Evolutionary conservation across 2,113 vertebrate species (phyloP), one percentile per base, ranked within the genome.

Genomic region (Hiodon alosoides): DNA sequence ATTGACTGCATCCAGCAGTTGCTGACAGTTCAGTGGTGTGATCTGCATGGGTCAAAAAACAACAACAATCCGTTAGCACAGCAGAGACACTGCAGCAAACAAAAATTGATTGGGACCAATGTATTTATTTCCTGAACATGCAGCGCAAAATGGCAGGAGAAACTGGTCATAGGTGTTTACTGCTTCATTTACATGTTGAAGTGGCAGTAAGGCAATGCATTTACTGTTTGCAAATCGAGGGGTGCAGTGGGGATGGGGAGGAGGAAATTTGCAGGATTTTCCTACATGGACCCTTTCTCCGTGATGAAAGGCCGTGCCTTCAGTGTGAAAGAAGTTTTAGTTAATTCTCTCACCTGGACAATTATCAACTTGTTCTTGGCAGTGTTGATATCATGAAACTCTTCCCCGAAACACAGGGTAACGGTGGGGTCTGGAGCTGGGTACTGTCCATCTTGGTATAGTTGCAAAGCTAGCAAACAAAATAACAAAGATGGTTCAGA

Each of bases 361-460:
- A 98, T 94, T 73, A 99, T 96, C 83, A 98, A 90, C 74, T 98
- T 99, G 78, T 78, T 91, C 77, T 94, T 93, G 78, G 94, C 84
- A 0, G 89, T 92, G 16, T 79, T 87, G 0, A 88, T 76, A 0
- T 98, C 96, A 0, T 90, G 93, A 76, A 98, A 96, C 78, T 99
- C 97, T 68, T 99, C 97, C 69, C 96, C 97, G 0, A 99, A 99
- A 85, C 97, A 99, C 76, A 99, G 87, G 17, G 89, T 90, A 59
- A 96, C 91, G 5, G 89, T 91, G 71, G 93, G 89, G 47, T 98
- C 94, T 0, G 95, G 97, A 46, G 93, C 86, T n/a, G 91, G 87
- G 73, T 89, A 86, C 83, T 96, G 94, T 81, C 83, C 92, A 66
- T 90, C 90, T 67, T 96, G 94, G 81, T 90, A 95, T 11, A 95